Evolutionary conservation across 2,113 vertebrate species (phyloP).

Genomic region (Saimiri boliviensis): DNA sequence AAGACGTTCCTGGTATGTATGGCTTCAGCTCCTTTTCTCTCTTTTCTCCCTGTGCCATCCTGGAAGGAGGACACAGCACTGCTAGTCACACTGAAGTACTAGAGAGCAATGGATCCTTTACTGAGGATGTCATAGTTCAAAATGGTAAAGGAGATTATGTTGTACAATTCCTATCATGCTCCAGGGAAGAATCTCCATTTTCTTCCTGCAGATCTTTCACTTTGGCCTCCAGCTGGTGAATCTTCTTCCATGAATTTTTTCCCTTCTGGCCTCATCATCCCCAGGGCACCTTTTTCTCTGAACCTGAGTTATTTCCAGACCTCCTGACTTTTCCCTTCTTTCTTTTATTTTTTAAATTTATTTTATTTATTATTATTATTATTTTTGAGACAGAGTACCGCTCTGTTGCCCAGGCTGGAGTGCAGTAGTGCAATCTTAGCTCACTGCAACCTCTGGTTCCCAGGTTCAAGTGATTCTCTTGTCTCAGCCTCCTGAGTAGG

Average conservation of each 20-base stretch:
- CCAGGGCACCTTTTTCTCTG: background rate
- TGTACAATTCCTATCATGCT: background rate
- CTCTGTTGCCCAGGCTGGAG: background rate
- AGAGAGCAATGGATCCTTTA: background rate
- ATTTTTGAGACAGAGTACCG: too few relatives aligned
- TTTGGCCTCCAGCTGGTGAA: too few relatives aligned
- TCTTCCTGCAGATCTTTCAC: background rate
- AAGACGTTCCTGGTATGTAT: background rate
- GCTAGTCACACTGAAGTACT: background rate
- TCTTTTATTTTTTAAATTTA: background rate
- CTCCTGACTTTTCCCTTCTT: background rate
- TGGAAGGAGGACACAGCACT: background rate
- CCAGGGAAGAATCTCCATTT: background rate
- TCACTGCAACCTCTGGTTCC: background rate
- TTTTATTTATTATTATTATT: too few relatives aligned
- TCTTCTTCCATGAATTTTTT: background rate
- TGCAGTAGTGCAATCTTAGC: background rate
- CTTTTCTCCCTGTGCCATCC: background rate
- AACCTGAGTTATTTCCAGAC: background rate
- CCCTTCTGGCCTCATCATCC: background rate
- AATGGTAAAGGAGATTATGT: background rate
- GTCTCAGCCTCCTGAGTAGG: background rate
- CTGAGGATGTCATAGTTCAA: background rate
- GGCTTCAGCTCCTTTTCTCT: background rate
- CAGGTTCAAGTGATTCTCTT: background rate